Evolutionary conservation across 2,113 vertebrate genomes (phyloP).

Genomic region (Craseonycteris thonglongyai): DNA sequence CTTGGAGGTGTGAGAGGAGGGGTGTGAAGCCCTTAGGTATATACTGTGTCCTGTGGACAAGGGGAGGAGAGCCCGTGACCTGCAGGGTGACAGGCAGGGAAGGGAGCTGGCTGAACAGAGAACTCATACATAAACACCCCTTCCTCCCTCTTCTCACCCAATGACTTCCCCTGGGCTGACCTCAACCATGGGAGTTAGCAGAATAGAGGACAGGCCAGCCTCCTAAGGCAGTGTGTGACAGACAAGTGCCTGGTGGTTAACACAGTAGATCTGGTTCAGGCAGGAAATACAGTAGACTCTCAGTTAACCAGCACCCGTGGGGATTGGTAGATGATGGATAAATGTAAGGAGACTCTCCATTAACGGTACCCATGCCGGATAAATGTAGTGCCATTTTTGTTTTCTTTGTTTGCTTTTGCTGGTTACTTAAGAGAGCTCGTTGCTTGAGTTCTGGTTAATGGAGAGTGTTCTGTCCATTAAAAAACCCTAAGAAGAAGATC

Average conservation of each 20-base stretch:
- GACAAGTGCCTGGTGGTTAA: too few species aligned
- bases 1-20: background rate
- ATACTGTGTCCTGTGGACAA: background rate
- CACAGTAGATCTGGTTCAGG: background rate
- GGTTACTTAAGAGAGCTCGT: too few species aligned
- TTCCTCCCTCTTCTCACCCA: background rate
- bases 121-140: background rate
- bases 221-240: background rate
- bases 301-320: too few species aligned
- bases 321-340: too few species aligned
- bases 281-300: too few species aligned
- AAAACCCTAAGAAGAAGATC: background rate
- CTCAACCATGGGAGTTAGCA: background rate
- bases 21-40: background rate
- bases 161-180: background rate
- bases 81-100: background rate
- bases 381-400: too few species aligned
- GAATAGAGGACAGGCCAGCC: background rate
- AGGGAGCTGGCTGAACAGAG: background rate
- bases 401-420: too few species aligned
- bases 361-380: too few species aligned
- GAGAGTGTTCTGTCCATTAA: too few species aligned
- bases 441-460: too few species aligned
- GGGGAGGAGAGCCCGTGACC: too few species aligned
- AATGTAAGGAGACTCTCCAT: too few species aligned